These are phyloP conservation scores for Tamandua tetradactyla DNA, from an alignment of 2,797 vertebrate species.

Conservation along the genomic window DNA sequence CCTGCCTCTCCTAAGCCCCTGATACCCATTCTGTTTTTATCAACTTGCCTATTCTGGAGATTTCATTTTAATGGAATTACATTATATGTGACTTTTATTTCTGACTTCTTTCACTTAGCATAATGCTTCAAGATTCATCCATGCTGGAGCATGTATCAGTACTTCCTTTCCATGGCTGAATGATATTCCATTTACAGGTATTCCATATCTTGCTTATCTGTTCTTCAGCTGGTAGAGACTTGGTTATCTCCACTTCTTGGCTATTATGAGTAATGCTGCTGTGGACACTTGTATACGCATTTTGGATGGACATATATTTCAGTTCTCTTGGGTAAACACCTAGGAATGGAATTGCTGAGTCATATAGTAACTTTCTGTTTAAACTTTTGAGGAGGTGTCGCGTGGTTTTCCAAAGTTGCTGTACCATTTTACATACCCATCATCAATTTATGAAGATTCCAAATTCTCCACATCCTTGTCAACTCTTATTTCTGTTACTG, in stretches of 20 bases:
- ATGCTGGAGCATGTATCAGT: background rate
- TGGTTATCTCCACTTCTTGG: background rate
- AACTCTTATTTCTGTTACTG: background rate
- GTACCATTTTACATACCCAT: background rate
- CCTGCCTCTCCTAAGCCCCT: background rate
- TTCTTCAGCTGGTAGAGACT: background rate
- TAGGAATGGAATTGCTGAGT: background rate
- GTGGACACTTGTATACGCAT: background rate
- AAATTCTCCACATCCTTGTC: background rate
- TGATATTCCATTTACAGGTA: background rate
- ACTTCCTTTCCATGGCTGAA: slow-evolving; percentile 8
- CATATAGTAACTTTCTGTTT: background rate
- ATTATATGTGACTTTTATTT: background rate
- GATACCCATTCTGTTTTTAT: background rate
- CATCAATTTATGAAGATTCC: background rate
- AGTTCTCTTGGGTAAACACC: background rate
- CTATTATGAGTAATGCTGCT: background rate
- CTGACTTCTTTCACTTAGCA: background rate
- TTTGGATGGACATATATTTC: background rate
- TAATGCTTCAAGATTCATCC: background rate
- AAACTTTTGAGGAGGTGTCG: background rate
- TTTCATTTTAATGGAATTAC: background rate
- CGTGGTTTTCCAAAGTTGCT: background rate
- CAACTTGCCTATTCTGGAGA: background rate
- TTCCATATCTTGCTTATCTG: background rate